Percentiles rank a stretch among this genome's conserved stretches.
Conservation (phyloP, 2,888 invertebrate species). For the Xanthorhoe spadicearia region DNA sequence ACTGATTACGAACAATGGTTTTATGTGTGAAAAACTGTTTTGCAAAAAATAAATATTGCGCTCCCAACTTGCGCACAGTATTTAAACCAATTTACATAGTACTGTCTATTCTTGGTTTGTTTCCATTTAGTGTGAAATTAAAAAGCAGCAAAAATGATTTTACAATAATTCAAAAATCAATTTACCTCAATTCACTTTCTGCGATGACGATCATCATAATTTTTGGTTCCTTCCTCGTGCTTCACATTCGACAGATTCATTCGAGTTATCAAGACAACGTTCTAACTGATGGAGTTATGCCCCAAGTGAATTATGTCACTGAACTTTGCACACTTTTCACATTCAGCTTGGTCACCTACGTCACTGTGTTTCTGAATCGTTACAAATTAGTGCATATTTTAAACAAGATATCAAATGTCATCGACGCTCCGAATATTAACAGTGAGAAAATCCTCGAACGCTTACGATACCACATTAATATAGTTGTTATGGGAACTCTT, state of each 20-base stretch:
- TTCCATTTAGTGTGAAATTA: conserved; percentile 59
- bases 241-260: conserved; percentile 60
- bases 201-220: conserved; percentile 53
- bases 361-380: conserved; percentile 58
- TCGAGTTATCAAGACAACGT: conserved; percentile 48
- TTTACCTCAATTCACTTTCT: conserved; percentile 63
- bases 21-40: conserved; percentile 43
- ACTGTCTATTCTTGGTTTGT: conserved; percentile 54
- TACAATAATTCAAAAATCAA: conserved; percentile 55
- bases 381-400: conserved; percentile 60
- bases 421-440: conserved; percentile 47
- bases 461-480: conserved; percentile 55
- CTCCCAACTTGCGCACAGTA: conserved; percentile 40
- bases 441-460: conserved; percentile 48
- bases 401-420: conserved; percentile 57
- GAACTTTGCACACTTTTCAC: conserved; percentile 56
- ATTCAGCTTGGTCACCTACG: conserved; percentile 58
- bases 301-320: conserved; percentile 67
- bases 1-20: conserved; percentile 44
- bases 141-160: conserved; percentile 47
- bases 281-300: conserved; percentile 58
- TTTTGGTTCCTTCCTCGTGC: conserved; percentile 52
- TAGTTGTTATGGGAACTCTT: conserved; percentile 45
- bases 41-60: conserved; percentile 25
- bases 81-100: conserved; percentile 59